Conservation (phyloP, 2,888 invertebrate genomes). For the Corbicula japonica region DNA sequence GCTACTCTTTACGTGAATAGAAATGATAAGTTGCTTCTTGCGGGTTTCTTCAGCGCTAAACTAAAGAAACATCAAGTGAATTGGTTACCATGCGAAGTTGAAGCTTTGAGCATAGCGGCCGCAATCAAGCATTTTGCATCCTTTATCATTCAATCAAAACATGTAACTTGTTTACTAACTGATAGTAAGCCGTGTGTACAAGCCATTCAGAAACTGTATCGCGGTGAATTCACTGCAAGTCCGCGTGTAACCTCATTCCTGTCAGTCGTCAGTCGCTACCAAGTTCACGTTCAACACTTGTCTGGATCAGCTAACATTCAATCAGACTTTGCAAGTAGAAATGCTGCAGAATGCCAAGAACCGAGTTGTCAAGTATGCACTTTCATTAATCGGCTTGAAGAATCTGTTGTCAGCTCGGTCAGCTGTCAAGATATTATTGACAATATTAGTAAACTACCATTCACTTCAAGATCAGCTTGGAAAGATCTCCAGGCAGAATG, state of each 20-base stretch:
- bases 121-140: slow-evolving; percentile 69
- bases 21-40: slow-evolving; percentile 41
- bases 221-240: slow-evolving; percentile 40
- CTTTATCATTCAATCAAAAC: slow-evolving; percentile 65
- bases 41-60: slow-evolving; percentile 69
- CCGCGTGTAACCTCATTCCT: slow-evolving; percentile 43
- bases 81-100: slow-evolving; percentile 73
- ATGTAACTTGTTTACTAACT: slow-evolving; percentile 41
- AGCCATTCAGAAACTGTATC: slow-evolving; percentile 31
- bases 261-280: slow-evolving; percentile 35
- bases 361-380: slow-evolving; percentile 11
- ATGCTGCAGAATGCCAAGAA: slow-evolving; percentile 30
- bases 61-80: slow-evolving; percentile 58
- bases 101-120: slow-evolving; percentile 64
- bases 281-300: slow-evolving; percentile 32
- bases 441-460: slow-evolving; percentile 24
- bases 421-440: slow-evolving; percentile 34
- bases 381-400: neutral
- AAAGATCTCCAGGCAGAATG: slow-evolving; percentile 17
- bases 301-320: no score
- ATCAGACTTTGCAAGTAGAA: slow-evolving; percentile 24
- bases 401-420: slow-evolving; percentile 8
- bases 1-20: slow-evolving; percentile 61
- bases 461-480: slow-evolving; percentile 33
- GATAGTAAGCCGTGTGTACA: slow-evolving; percentile 55